Evolutionary conservation across 2,113 vertebrate genomes (phyloP).

Genomic region (Centropus unirufus): DNA sequence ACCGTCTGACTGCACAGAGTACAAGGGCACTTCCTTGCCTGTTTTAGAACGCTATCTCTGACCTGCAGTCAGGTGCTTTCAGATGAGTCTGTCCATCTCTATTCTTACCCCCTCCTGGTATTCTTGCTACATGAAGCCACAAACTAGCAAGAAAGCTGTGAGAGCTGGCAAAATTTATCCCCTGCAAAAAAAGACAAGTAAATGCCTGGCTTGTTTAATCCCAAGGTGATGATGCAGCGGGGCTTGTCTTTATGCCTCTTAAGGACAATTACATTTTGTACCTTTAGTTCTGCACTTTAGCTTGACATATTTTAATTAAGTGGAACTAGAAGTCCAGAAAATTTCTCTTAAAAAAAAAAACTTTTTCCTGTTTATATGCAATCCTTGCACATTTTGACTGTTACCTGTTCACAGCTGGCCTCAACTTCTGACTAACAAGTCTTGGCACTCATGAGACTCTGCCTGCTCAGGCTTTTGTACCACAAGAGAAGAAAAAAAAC

Average conservation of each 20-base stretch:
- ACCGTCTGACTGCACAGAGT: background rate
- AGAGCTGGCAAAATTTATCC: background rate
- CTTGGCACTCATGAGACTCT: background rate
- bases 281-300: background rate
- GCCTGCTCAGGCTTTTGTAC: background rate
- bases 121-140: background rate
- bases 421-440: background rate
- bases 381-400: background rate
- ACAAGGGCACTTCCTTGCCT: background rate
- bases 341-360: background rate
- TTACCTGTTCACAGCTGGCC: background rate
- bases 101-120: background rate
- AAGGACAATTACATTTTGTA: background rate
- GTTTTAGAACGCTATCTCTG: background rate
- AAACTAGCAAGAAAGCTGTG: background rate
- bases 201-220: background rate
- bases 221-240: background rate
- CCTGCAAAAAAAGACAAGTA: background rate
- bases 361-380: background rate
- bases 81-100: background rate
- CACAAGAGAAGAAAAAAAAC: background rate
- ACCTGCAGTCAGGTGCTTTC: background rate
- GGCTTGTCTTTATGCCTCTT: background rate
- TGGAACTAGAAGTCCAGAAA: background rate
- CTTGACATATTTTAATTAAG: background rate